Percentiles rank a stretch among this genome's conserved stretches.
These are phyloP conservation scores for Myripristis murdjan DNA, from an alignment of 2,797 vertebrate species.

Conservation along the genomic window DNA sequence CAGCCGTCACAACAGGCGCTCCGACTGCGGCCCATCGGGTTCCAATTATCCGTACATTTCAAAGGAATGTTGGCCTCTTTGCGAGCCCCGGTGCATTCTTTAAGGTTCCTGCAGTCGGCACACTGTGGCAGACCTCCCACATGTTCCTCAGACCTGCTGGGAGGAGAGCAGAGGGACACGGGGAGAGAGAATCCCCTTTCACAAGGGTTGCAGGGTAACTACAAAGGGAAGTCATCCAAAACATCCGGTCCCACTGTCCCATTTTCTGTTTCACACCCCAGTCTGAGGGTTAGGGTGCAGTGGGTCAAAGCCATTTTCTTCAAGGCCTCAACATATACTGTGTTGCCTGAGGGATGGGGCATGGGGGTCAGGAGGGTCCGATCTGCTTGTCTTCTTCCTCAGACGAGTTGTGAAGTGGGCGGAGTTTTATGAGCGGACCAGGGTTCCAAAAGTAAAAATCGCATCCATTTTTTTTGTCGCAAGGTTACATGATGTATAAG, in stretches of 20 bases:
- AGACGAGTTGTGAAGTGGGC: too few species aligned
- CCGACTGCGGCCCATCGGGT: constrained; percentile 81
- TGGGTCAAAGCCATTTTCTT: constrained; percentile 80
- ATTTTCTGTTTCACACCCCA: constrained; percentile 70
- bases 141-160: constrained; percentile 67
- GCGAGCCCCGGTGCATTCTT: constrained; percentile 75
- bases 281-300: constrained; percentile 64
- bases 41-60: constrained; percentile 86
- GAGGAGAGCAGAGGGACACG: constrained; percentile 13
- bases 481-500: too few species aligned
- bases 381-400: constrained; percentile 45
- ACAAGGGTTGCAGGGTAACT: constrained; percentile 34
- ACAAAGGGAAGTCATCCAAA: constrained; percentile 56
- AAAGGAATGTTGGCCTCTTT: constrained; percentile 83
- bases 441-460: too few species aligned
- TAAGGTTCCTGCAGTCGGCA: constrained; percentile 67
- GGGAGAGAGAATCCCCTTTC: constrained; percentile 60
- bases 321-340: constrained; percentile 59
- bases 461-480: too few species aligned
- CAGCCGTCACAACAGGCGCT: constrained; percentile 83
- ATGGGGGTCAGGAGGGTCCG: constrained; percentile 32
- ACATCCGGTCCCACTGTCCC: constrained; percentile 78
- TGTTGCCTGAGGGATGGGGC: constrained; percentile 48
- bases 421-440: too few species aligned
- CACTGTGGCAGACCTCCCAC: constrained; percentile 80